Base-by-base conservation (phyloP, 1,140 invertebrate genomes). In the Drosophila pseudoananassae region DNA sequence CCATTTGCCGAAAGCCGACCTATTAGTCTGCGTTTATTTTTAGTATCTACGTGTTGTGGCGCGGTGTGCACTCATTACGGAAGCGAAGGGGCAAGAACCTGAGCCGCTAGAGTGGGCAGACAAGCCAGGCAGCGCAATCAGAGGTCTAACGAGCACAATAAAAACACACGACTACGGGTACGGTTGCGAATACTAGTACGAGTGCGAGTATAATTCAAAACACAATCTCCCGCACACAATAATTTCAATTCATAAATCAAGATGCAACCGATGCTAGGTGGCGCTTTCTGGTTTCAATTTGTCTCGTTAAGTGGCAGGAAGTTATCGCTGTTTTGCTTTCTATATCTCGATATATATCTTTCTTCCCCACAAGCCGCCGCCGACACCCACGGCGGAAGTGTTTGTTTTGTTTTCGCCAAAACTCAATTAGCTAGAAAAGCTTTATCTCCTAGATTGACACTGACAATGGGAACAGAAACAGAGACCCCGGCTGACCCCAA, bases 231-330 rank as follows among this genome's bases (percentile, higher is more conserved):
- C 4, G 17, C 59, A 27, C 25, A 7, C 1, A 49, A 72, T 69
- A 54, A 54, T 69, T 49, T 69, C 33, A 29, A 15, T 47, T 40
- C 33, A 68, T 69, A 55, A 69, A 69, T 69, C 66, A 69, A 69
- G 66, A 56, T 69, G 69, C 65, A 71, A 40, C 57, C 53, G 71
- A 65, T 57, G 54, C 56, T 63, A 59, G 56, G 56, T 75, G 79
- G 63, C 70, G 69, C 64, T 70, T 75, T 58, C 51, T 58, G 49
- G 74, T 82, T 83, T 76, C 79, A 83, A 83, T 82, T 74, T 72
- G 66, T 59, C 71, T 17, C 8, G 25, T 60, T 68, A 76, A 76
- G 72, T 75, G 72, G 61, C 73, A 66, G 73, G 61, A 76, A 76
- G 71, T 49, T 68, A 36, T 70, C 49, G 27, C 45, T 2, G 15